Evolutionary conservation across 2,888 invertebrate genomes (phyloP).

Genomic region (Muschampia plurimacula): DNA sequence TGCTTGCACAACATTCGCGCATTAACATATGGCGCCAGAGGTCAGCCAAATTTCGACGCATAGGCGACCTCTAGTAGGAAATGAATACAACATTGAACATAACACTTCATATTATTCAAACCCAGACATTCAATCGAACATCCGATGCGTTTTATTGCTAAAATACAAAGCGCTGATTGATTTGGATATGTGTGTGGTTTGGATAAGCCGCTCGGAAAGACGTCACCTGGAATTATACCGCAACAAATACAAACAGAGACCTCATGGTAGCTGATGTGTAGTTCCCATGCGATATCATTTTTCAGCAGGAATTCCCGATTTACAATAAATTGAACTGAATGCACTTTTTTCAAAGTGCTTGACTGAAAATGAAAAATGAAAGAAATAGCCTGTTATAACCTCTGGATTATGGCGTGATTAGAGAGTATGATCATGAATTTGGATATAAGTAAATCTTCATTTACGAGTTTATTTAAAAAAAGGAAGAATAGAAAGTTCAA

Average conservation of each 20-base stretch:
- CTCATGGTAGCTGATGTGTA: constrained; percentile 3
- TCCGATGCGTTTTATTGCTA: constrained; percentile 44
- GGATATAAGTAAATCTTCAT: too few species aligned
- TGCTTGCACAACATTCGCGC: too few species aligned
- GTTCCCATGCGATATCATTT: neutral
- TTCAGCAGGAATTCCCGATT: neutral
- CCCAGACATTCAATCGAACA: constrained; percentile 2
- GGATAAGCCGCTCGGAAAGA: constrained; percentile 56
- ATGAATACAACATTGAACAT: neutral
- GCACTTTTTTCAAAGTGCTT: too few species aligned
- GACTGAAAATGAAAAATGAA: too few species aligned
- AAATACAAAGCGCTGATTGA: constrained; percentile 41
- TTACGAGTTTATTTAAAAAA: too few species aligned
- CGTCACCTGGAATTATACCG: constrained; percentile 72
- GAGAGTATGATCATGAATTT: too few species aligned
- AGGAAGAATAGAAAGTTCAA: too few species aligned
- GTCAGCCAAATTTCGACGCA: neutral
- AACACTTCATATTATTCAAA: neutral
- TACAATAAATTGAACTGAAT: too few species aligned
- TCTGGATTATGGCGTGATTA: too few species aligned
- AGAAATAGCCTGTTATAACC: too few species aligned
- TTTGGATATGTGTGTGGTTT: constrained; percentile 60
- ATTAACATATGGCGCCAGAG: too few species aligned
- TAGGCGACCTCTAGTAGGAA: neutral
- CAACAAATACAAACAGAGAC: constrained; percentile 56